A percentile compares a stretch with the other conserved stretches of the same genome.
Conservation (phyloP, 2,797 vertebrate species). For the Bucorvus abyssinicus region DNA sequence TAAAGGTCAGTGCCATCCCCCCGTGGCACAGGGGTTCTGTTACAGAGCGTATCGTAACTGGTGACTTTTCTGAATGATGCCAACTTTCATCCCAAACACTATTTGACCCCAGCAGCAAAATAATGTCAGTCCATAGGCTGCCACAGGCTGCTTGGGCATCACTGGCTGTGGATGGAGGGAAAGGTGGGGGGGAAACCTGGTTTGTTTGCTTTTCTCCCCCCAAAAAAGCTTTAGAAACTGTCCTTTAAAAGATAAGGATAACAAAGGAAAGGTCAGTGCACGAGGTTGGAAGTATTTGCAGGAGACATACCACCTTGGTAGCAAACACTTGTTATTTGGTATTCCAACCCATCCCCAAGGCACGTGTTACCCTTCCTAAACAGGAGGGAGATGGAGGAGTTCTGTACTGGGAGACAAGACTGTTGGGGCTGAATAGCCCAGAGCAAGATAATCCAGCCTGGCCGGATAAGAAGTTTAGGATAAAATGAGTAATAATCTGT, state of each 20-base stretch:
- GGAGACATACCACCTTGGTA: background rate
- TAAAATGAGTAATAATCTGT: background rate
- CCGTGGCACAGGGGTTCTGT: fast-evolving
- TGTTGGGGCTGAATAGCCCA: background rate
- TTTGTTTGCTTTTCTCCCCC: background rate
- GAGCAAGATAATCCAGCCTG: background rate
- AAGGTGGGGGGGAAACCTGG: background rate
- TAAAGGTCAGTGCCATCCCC: background rate
- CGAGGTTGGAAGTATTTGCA: background rate
- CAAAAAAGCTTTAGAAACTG: background rate
- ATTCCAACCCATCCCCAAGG: background rate
- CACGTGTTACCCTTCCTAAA: background rate
- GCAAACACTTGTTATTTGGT: background rate
- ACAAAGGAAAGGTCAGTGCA: background rate
- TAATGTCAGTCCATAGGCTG: background rate
- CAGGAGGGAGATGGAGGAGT: background rate
- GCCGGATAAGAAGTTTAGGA: background rate
- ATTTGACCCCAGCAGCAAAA: background rate
- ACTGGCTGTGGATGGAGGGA: background rate
- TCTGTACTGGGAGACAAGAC: background rate
- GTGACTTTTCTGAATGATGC: background rate
- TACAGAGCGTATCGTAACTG: background rate
- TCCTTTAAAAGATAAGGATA: background rate
- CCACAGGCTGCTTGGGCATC: fast-evolving
- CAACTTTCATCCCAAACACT: background rate